phyloP scores from a whole-genome alignment of 2,113 vertebrate genomes.

The Gallinago media region DNA sequence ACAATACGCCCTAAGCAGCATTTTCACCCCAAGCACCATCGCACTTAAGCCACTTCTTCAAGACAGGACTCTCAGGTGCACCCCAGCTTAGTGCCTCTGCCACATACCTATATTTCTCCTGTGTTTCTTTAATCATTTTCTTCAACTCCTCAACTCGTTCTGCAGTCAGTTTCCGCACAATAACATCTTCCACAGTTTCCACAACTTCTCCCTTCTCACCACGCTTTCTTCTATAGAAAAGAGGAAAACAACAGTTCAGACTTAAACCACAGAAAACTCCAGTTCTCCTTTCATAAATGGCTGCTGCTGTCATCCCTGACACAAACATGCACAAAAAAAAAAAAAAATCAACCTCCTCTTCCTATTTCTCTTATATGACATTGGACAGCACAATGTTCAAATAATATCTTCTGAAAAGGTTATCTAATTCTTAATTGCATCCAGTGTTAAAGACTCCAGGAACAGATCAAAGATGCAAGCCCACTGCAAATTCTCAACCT shows the following conservation, averaged over 20 bases:
- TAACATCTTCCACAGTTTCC: conserved; percentile 98
- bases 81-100: not conserved
- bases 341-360: not conserved
- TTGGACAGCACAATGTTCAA: not conserved
- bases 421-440: not conserved
- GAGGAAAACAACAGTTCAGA: not conserved
- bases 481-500: not conserved
- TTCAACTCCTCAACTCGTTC: conserved; percentile 97
- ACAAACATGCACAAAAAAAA: not conserved
- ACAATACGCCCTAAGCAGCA: not conserved
- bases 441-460: not conserved
- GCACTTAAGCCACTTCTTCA: not conserved
- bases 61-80: not conserved
- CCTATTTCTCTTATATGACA: not conserved
- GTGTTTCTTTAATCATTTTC: conserved; percentile 95
- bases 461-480: not conserved
- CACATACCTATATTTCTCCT: conserved; percentile 93
- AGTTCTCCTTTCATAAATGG: not conserved
- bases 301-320: not conserved
- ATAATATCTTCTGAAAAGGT: not conserved
- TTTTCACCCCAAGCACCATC: not conserved
- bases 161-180: conserved; percentile 92
- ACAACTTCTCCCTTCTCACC: conserved; percentile 99
- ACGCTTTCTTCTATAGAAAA: conserved; percentile 87
- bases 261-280: not conserved